These are phyloP conservation scores for Craterocephalus amniculus DNA, from an alignment of 2,797 vertebrate species.

Conservation along the genomic window DNA sequence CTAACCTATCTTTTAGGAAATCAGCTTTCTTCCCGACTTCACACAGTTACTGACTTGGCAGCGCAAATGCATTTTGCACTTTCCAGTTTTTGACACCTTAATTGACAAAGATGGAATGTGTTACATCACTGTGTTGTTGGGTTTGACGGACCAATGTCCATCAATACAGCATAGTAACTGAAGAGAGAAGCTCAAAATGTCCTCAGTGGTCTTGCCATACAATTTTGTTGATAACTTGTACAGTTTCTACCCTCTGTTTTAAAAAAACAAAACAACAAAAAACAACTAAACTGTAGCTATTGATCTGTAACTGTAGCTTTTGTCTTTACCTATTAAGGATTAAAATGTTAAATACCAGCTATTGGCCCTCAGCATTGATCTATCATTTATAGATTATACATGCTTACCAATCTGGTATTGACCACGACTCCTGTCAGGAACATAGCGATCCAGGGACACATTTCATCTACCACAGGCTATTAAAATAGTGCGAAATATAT, in stretches of 20 bases:
- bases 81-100: slow-evolving; percentile 63
- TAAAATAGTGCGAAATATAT: slow-evolving; percentile 62
- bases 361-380: slow-evolving; percentile 45
- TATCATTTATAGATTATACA: slow-evolving; percentile 50
- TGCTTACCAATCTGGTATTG: slow-evolving; percentile 53
- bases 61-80: slow-evolving; percentile 68
- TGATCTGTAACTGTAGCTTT: slow-evolving; percentile 71
- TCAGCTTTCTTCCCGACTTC: slow-evolving; percentile 15
- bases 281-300: slow-evolving; percentile 56
- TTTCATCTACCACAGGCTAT: slow-evolving; percentile 53
- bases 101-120: slow-evolving; percentile 63
- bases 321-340: slow-evolving; percentile 65
- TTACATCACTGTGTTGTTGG: slow-evolving; percentile 42
- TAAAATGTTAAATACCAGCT: slow-evolving; percentile 43
- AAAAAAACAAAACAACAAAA: slow-evolving; percentile 37
- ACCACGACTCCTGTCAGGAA: slow-evolving; percentile 70
- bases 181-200: slow-evolving; percentile 28
- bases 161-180: slow-evolving; percentile 25
- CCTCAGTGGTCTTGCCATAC: slow-evolving; percentile 57
- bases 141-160: slow-evolving; percentile 67
- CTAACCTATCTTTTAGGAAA: slow-evolving; percentile 39
- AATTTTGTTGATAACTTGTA: slow-evolving; percentile 66
- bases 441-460: slow-evolving; percentile 68
- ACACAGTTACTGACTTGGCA: slow-evolving; percentile 25
- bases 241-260: slow-evolving; percentile 74